Conservation (phyloP, 2,797 vertebrate genomes). For the Distichodus sexfasciatus region DNA sequence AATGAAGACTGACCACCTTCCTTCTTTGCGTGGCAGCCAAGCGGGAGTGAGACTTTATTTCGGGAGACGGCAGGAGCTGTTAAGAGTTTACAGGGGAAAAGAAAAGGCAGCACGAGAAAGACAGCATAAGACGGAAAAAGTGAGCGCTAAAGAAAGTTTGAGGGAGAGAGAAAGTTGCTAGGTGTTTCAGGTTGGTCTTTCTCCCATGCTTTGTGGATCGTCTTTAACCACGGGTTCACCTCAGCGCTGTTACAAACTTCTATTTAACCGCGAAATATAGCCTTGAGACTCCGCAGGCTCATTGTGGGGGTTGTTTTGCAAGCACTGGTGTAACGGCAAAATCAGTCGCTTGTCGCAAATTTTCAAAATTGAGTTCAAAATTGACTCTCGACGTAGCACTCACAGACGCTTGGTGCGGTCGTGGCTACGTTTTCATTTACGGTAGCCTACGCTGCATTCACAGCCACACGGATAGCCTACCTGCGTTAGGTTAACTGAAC, state of each 20-base stretch:
- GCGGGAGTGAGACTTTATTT: slow-evolving; percentile 12
- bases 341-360: no score
- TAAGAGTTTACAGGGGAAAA: slow-evolving; percentile 36
- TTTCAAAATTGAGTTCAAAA: no score
- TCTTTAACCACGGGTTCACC: slow-evolving; percentile 1
- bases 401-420: no score
- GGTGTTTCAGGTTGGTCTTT: slow-evolving; percentile 19
- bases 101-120: neutral
- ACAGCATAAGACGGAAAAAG: slow-evolving; percentile 2
- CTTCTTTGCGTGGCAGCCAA: neutral
- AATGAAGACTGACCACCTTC: slow-evolving; percentile 32
- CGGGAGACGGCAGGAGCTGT: slow-evolving; percentile 11
- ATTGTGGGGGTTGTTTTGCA: neutral
- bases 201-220: slow-evolving; percentile 15
- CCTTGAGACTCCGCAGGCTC: slow-evolving; percentile 8
- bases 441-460: no score
- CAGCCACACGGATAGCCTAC: no score
- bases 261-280: neutral
- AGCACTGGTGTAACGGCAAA: neutral
- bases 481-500: no score
- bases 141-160: neutral
- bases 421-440: no score
- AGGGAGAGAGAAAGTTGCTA: neutral
- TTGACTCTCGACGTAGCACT: no score
- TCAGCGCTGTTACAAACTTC: neutral